phyloP scores from a whole-genome alignment of 1,140 invertebrate genomes.

The Arion vulgaris region DNA sequence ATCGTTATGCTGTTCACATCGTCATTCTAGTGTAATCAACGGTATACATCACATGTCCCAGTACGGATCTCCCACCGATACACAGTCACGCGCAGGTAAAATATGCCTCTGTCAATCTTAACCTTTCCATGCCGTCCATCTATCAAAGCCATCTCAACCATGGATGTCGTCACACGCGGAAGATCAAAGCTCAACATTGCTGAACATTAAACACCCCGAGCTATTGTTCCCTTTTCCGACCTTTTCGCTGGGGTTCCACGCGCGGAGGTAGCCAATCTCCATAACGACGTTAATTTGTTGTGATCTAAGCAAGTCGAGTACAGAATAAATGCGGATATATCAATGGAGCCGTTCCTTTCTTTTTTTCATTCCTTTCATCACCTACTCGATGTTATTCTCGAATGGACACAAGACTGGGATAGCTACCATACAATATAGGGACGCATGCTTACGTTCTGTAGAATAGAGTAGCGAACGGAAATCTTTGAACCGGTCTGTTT shows the following conservation, averaged over 20 bases:
- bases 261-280: background rate
- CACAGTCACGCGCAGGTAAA: background rate
- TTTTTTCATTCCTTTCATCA: background rate
- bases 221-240: background rate
- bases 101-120: background rate
- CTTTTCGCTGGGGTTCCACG: background rate
- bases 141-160: background rate
- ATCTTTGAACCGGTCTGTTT: too few relatives aligned
- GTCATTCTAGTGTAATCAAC: background rate
- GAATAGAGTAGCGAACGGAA: too few relatives aligned
- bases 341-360: background rate
- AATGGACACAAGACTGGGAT: too few relatives aligned
- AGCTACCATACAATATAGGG: too few relatives aligned
- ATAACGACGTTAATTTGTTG: background rate
- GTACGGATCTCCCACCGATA: background rate
- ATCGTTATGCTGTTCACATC: too few relatives aligned
- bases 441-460: too few relatives aligned
- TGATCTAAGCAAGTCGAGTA: background rate
- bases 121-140: background rate
- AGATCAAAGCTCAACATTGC: background rate
- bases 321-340: background rate
- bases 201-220: background rate
- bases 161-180: background rate
- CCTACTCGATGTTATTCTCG: background rate
- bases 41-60: background rate